Conservation (phyloP, 2,113 vertebrate genomes). For the Blennius ocellaris region DNA sequence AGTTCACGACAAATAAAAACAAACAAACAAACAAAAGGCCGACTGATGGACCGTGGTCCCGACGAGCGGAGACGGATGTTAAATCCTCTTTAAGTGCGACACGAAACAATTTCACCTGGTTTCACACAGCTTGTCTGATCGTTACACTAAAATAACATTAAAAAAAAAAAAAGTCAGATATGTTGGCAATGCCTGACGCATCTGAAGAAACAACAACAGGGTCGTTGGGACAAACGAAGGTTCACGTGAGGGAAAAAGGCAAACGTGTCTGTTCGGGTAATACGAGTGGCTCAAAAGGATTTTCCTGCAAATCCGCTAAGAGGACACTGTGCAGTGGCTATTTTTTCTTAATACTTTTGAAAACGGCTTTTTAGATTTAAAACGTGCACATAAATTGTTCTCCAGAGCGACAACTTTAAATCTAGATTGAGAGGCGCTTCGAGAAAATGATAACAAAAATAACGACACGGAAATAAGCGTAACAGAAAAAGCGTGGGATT, state of each 20-base stretch:
- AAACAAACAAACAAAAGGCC: conserved; percentile 38
- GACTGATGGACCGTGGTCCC: conserved; percentile 51
- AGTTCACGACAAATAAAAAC: conserved; percentile 34
- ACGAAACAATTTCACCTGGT: conserved; percentile 31
- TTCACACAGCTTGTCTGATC: conserved; percentile 25
- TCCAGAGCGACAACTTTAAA: too few species aligned
- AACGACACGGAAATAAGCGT: conserved; percentile 41
- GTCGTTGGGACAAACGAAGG: conserved; percentile 36
- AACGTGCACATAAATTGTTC: too few species aligned
- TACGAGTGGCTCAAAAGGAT: conserved; percentile 41
- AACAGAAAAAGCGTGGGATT: conserved; percentile 24
- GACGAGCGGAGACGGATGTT: conserved; percentile 18
- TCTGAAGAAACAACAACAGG: neutral
- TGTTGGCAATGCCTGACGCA: conserved; percentile 1
- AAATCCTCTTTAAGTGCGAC: conserved; percentile 16
- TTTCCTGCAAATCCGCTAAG: too few species aligned
- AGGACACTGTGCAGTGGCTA: too few species aligned
- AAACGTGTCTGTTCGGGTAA: conserved; percentile 37
- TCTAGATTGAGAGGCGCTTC: too few species aligned
- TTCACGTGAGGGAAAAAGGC: conserved; percentile 47
- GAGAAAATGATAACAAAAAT: conserved; percentile 66
- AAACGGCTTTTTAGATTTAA: too few species aligned
- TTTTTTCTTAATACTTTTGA: too few species aligned
- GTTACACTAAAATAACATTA: conserved; percentile 9
- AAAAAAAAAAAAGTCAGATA: neutral